These are phyloP conservation scores for Drosophila quasianomalipes DNA, from an alignment of 2,888 invertebrate species.

Conservation along the genomic window DNA sequence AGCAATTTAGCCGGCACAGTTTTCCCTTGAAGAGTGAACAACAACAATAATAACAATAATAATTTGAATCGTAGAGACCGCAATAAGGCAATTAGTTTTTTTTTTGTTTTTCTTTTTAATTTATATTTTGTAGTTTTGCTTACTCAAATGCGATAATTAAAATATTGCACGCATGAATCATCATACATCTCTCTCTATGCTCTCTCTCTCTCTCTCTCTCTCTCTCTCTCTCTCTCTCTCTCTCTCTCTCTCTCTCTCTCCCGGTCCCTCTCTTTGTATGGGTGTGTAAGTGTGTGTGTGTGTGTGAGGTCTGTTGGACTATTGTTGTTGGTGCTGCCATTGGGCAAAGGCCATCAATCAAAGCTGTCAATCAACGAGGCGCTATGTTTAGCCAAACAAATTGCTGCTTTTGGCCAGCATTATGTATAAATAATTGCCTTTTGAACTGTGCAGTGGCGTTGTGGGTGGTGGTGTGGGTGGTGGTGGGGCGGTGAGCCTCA, in stretches of 20 bases:
- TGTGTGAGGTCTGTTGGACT: not conserved
- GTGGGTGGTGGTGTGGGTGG: not conserved
- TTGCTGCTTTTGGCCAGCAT: slow-evolving; percentile 50
- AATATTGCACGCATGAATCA: slow-evolving; percentile 69
- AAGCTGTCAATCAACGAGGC: slow-evolving; percentile 67
- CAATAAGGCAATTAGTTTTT: slow-evolving; percentile 48
- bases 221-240: not conserved
- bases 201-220: not conserved
- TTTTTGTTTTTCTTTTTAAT: slow-evolving; percentile 22
- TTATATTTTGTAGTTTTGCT: slow-evolving; percentile 45
- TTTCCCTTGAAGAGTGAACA: slow-evolving; percentile 31
- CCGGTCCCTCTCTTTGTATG: not conserved
- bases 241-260: not conserved
- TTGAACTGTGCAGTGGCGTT: slow-evolving; percentile 18
- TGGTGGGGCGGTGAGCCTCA: not conserved
- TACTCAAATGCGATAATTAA: slow-evolving; percentile 68
- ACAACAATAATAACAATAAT: slow-evolving; percentile 14
- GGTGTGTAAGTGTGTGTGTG: not conserved
- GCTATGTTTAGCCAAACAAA: slow-evolving; percentile 53
- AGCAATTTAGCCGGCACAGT: slow-evolving; percentile 47
- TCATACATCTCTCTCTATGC: slow-evolving; percentile 36
- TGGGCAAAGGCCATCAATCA: slow-evolving; percentile 63
- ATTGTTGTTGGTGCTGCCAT: slow-evolving; percentile 19
- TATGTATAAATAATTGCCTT: slow-evolving; percentile 63
- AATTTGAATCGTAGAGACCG: slow-evolving; percentile 36